Percentiles rank a stretch among this genome's conserved stretches.
These are phyloP conservation scores for Drosophila yakuba DNA, from an alignment of 1,140 invertebrate species.

Conservation along the genomic window DNA sequence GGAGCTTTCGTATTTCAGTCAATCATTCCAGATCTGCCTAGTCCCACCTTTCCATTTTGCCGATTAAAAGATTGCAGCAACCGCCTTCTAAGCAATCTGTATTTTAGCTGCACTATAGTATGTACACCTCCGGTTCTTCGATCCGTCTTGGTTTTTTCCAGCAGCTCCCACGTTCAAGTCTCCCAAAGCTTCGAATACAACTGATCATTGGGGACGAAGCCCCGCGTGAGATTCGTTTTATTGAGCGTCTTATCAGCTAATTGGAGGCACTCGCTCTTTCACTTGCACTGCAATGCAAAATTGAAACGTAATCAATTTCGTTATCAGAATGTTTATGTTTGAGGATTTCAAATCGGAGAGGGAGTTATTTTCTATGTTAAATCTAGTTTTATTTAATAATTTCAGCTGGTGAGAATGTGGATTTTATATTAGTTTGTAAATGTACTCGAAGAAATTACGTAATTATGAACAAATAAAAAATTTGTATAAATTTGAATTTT, in stretches of 20 bases:
- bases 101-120: slow-evolving; percentile 43
- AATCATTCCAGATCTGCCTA: background rate
- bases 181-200: slow-evolving; percentile 22
- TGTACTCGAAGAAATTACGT: no score
- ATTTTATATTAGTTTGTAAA: no score
- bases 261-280: slow-evolving; percentile 8
- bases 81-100: slow-evolving; percentile 16
- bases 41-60: slow-evolving; percentile 61
- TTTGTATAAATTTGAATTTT: no score
- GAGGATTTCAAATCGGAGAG: background rate
- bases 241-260: slow-evolving; percentile 29
- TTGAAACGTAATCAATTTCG: slow-evolving; percentile 8
- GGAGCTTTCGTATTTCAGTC: background rate
- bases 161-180: slow-evolving; percentile 17
- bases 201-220: slow-evolving; percentile 30
- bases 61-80: background rate
- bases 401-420: no score
- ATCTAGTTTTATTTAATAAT: no score
- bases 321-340: slow-evolving; percentile 23
- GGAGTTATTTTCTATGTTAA: no score
- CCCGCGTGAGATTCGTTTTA: slow-evolving; percentile 13
- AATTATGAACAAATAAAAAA: no score
- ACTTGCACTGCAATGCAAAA: slow-evolving; percentile 40
- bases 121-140: slow-evolving; percentile 3
- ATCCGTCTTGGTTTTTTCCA: background rate